A percentile compares a stretch with the other conserved stretches of the same genome.
These are phyloP conservation scores for Paraplagusia blochii DNA, from an alignment of 2,113 vertebrate genomes.

Conservation along the genomic window DNA sequence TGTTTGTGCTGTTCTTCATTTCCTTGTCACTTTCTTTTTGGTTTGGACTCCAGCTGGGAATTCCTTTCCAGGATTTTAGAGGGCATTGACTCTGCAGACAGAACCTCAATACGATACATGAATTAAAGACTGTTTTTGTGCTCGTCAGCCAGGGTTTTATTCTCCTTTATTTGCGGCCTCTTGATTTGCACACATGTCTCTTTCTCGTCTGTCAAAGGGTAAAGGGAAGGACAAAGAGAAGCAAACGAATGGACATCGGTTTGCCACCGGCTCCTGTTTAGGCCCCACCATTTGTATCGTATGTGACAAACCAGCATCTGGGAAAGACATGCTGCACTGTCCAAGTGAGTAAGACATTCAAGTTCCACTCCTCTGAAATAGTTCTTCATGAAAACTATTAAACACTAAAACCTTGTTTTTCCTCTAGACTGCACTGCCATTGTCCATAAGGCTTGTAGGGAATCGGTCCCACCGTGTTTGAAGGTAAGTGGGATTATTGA, in stretches of 20 bases:
- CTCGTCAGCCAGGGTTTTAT: background rate
- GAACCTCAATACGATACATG: slow-evolving; percentile 4
- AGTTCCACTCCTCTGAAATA: background rate
- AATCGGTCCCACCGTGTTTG: slow-evolving; percentile 78
- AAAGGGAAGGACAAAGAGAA: slow-evolving; percentile 89
- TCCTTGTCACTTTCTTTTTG: slow-evolving; percentile 36
- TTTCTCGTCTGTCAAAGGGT: slow-evolving; percentile 75
- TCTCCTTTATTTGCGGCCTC: slow-evolving; percentile 3
- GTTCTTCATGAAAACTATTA: background rate
- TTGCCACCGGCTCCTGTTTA: slow-evolving; percentile 78
- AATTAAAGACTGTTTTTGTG: background rate
- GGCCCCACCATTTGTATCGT: slow-evolving; percentile 81
- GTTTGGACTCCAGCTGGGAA: slow-evolving; percentile 18
- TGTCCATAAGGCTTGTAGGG: slow-evolving; percentile 88
- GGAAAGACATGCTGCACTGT: slow-evolving; percentile 89
- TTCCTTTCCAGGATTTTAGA: slow-evolving; percentile 11
- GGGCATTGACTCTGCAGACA: slow-evolving; percentile 25
- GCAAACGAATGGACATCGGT: slow-evolving; percentile 80
- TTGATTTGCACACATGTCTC: slow-evolving; percentile 41
- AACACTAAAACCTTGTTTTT: slow-evolving; percentile 26
- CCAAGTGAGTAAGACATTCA: slow-evolving; percentile 76
- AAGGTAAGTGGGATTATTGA: slow-evolving; percentile 74
- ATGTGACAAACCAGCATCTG: slow-evolving; percentile 84
- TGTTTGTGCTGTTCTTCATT: slow-evolving; percentile 42
- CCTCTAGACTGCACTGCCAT: slow-evolving; percentile 82